Percentiles rank a stretch among this genome's conserved stretches.
phyloP scores from a whole-genome alignment of 2,797 vertebrate genomes.

The Xenops minutus region DNA sequence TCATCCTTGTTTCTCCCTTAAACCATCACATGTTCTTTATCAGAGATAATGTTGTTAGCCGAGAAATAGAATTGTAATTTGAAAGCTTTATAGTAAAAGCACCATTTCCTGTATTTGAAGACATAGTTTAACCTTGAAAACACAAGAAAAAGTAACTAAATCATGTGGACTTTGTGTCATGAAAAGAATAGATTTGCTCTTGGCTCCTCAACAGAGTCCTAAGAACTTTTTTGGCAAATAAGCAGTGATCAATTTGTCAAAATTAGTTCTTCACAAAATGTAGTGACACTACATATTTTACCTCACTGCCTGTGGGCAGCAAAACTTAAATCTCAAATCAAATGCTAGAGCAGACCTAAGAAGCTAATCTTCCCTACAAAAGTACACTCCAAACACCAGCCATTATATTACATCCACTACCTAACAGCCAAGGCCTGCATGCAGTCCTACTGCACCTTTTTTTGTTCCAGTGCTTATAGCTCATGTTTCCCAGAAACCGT shows the following conservation, averaged over 20 bases:
- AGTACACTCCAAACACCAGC: neutral
- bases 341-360: neutral
- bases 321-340: neutral
- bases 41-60: constrained; percentile 32
- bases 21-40: constrained; percentile 23
- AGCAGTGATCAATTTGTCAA: constrained; percentile 40
- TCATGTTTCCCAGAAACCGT: neutral
- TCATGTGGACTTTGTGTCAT: neutral
- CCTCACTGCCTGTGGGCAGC: neutral
- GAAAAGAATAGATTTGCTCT: constrained; percentile 52
- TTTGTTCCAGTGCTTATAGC: constrained; percentile 13
- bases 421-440: neutral
- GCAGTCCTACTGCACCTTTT: neutral
- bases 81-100: constrained; percentile 42
- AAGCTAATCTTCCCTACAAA: neutral
- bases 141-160: constrained; percentile 2
- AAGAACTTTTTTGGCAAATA: constrained; percentile 44
- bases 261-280: constrained; percentile 10
- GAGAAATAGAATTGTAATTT: constrained; percentile 25
- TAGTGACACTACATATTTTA: neutral
- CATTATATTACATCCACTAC: neutral
- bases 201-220: neutral
- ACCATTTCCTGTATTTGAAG: constrained; percentile 39
- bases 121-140: neutral
- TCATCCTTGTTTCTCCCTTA: neutral